Percentiles rank a stretch among this genome's conserved stretches.
phyloP scores from a whole-genome alignment of 2,113 vertebrate genomes.

The Daubentonia madagascariensis region DNA sequence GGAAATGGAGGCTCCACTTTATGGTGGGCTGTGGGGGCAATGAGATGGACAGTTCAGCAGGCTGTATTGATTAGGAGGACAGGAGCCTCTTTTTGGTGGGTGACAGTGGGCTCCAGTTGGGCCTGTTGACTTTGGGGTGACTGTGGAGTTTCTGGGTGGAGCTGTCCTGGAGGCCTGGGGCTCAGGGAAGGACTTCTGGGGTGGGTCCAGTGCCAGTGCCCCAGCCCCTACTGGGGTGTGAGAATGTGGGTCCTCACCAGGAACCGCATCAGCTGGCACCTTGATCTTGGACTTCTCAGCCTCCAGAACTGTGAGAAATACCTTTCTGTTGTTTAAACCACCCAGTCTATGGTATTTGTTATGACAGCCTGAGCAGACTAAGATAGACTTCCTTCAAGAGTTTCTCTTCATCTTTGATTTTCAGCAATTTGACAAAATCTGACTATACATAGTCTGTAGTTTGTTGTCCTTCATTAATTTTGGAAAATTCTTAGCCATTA shows the following conservation, averaged over 20 bases:
- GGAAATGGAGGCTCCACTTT: not conserved
- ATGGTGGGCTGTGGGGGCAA: not conserved
- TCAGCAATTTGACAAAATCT: not conserved
- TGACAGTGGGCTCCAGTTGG: not conserved
- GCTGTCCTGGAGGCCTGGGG: not conserved
- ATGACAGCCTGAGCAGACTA: not conserved
- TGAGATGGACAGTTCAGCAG: not conserved
- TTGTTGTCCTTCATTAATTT: not conserved
- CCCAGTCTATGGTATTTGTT: not conserved
- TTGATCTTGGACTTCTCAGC: not conserved
- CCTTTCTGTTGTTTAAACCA: not conserved
- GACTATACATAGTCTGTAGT: not conserved
- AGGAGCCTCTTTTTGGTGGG: not conserved
- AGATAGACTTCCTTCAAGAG: not conserved
- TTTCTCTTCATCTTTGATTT: not conserved
- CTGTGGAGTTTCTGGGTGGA: not conserved
- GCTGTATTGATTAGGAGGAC: too few relatives aligned
- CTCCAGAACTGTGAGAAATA: not conserved
- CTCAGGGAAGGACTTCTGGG: not conserved
- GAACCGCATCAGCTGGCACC: not conserved
- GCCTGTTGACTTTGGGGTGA: not conserved
- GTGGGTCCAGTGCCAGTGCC: not conserved
- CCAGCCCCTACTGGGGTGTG: not conserved
- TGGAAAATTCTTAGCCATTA: not conserved
- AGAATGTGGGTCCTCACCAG: not conserved